Conservation (phyloP, 1,140 invertebrate genomes). For the Aphidius ervi region DNA sequence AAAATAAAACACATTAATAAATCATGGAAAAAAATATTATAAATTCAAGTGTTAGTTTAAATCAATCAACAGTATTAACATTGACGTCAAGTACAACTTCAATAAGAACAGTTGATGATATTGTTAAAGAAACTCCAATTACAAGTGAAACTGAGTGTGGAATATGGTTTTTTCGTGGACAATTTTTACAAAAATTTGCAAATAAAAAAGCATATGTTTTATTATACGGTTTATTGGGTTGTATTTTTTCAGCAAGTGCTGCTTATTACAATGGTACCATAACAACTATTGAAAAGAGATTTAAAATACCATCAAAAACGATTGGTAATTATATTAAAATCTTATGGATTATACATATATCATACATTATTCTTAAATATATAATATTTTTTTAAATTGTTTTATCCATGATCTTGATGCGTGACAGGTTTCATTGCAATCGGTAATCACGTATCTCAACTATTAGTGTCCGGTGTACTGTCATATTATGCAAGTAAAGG, state of each 20-base stretch:
- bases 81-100: constrained; percentile 26
- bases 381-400: constrained; percentile 3
- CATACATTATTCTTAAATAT: constrained; percentile 6
- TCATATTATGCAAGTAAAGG: constrained; percentile 66
- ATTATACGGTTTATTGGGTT: constrained; percentile 68
- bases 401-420: not conserved
- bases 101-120: constrained; percentile 50
- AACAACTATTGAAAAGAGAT: constrained; percentile 76
- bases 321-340: constrained; percentile 59
- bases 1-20: no score
- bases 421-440: constrained; percentile 67
- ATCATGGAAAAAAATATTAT: no score
- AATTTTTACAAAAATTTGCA: constrained; percentile 62
- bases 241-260: constrained; percentile 69
- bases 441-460: constrained; percentile 63
- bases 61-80: no score
- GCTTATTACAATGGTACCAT: constrained; percentile 75
- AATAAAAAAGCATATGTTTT: constrained; percentile 73
- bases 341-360: not conserved
- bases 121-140: constrained; percentile 53
- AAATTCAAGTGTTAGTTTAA: no score
- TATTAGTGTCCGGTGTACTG: constrained; percentile 58
- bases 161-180: constrained; percentile 57
- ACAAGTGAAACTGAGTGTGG: constrained; percentile 63
- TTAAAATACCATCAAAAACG: constrained; percentile 71